phyloP scores from a whole-genome alignment of 2,113 vertebrate genomes.

The Corapipo altera region DNA sequence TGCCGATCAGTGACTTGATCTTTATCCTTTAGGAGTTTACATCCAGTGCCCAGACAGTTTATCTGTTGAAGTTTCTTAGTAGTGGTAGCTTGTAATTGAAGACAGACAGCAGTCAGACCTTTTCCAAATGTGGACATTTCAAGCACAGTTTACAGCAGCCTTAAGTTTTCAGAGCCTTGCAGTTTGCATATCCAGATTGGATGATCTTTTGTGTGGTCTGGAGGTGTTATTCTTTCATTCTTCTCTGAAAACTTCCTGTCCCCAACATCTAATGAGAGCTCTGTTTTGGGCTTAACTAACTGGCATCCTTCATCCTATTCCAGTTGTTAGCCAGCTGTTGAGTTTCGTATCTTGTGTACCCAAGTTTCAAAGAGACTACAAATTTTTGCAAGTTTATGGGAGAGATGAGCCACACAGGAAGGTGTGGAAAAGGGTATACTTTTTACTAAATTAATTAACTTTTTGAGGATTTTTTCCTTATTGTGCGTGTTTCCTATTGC shows the following conservation, averaged over 20 bases:
- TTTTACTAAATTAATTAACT: background rate
- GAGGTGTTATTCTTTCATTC: background rate
- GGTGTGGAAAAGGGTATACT: background rate
- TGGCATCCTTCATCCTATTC: background rate
- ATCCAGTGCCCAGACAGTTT: background rate
- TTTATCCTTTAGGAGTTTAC: background rate
- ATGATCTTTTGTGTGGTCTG: background rate
- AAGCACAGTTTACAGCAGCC: background rate
- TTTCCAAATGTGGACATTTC: background rate
- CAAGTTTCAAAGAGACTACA: background rate
- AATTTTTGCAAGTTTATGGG: background rate
- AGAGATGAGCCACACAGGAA: background rate
- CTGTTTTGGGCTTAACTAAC: background rate
- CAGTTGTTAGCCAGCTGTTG: background rate
- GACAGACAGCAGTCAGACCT: background rate
- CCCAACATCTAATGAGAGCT: background rate
- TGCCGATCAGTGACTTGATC: background rate
- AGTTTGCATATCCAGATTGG: background rate
- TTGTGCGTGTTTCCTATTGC: conserved; percentile 23
- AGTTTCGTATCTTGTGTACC: background rate
- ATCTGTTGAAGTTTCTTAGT: background rate
- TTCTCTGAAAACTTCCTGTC: background rate
- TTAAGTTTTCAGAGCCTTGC: background rate
- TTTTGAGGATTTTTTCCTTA: background rate
- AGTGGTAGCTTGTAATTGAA: background rate